Conservation (phyloP, 2,797 vertebrate genomes). For the Diceros bicornis region DNA sequence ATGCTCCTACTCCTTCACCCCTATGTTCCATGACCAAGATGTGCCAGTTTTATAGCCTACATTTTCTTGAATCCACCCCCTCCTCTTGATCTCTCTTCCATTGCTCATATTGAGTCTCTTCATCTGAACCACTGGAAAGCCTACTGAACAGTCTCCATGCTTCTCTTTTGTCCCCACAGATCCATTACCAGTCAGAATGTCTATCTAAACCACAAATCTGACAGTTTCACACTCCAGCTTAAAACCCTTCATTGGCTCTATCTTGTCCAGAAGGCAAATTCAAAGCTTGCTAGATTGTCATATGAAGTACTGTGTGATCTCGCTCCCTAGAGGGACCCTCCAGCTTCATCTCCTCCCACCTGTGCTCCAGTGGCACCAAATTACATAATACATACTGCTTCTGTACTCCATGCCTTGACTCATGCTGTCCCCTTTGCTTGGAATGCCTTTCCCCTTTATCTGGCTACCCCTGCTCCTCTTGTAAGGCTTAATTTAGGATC, state of each 20-base stretch:
- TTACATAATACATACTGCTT: background rate
- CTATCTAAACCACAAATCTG: background rate
- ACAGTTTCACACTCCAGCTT: background rate
- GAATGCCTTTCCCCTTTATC: background rate
- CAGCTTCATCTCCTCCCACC: background rate
- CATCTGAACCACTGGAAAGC: slow-evolving; percentile 26
- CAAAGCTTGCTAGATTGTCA: background rate
- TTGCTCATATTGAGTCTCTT: background rate
- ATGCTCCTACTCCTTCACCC: background rate
- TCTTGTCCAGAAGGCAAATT: background rate
- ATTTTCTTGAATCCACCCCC: background rate
- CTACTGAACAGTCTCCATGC: background rate
- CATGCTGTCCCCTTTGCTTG: background rate
- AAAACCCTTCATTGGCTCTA: background rate
- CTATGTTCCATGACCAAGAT: background rate
- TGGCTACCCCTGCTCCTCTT: background rate
- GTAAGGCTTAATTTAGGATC: background rate
- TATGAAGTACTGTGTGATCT: background rate
- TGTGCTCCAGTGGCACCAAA: background rate
- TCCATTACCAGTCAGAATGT: background rate
- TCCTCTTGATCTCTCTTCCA: background rate
- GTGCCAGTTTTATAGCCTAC: background rate
- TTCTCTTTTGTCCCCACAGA: background rate
- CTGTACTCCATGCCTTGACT: background rate
- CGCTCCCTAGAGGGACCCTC: background rate